Conservation (phyloP, 2,888 invertebrate genomes). For the Agriopis marginaria region DNA sequence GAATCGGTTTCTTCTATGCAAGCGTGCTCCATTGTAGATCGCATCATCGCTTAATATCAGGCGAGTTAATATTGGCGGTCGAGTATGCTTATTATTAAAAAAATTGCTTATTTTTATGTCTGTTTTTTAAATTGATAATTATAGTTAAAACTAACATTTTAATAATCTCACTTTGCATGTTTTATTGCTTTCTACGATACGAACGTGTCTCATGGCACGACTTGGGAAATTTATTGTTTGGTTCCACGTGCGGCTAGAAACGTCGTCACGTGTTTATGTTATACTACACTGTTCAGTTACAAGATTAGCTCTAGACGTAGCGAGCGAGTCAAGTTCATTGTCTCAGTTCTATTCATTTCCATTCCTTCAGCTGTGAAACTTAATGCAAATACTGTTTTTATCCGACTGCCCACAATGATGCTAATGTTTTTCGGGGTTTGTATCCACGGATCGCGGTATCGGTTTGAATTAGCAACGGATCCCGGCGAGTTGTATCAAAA, state of each 20-base stretch:
- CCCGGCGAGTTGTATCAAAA: too few species aligned
- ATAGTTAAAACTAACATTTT: neutral
- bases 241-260: neutral
- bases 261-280: slow-evolving; percentile 16
- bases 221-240: neutral
- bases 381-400: too few species aligned
- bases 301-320: neutral
- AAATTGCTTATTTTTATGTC: neutral
- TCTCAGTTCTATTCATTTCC: neutral
- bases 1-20: too few species aligned
- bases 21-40: too few species aligned
- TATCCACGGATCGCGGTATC: too few species aligned
- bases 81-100: too few species aligned
- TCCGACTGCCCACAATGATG: too few species aligned
- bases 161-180: neutral
- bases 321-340: slow-evolving; percentile 18
- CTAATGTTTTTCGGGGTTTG: neutral
- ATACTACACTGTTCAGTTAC: slow-evolving; percentile 6
- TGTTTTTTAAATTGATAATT: neutral
- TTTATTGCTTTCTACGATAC: neutral
- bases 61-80: too few species aligned
- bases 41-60: too few species aligned
- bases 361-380: too few species aligned
- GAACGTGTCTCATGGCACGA: slow-evolving; percentile 3
- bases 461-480: too few species aligned